Conservation (phyloP, 1,140 invertebrate species). For the Adoxophyes honmai region DNA sequence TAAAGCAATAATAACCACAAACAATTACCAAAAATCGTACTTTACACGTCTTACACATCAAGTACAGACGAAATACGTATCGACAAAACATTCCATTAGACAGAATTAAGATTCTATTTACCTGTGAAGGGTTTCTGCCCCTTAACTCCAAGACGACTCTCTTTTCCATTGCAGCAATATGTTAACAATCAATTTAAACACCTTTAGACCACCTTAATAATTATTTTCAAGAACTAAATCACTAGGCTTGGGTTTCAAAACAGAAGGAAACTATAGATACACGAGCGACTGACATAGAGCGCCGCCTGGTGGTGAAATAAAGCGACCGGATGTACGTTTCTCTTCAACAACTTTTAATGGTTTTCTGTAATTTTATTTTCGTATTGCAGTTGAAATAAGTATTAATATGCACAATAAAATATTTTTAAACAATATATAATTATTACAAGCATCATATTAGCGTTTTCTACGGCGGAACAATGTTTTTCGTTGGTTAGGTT, state of each 20-base stretch:
- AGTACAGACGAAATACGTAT: constrained; percentile 70
- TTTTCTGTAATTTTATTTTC: background rate
- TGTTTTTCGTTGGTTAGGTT: background rate
- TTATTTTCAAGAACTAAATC: constrained; percentile 66
- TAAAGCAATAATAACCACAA: constrained; percentile 16
- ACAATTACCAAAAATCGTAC: constrained; percentile 24
- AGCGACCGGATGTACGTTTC: constrained; percentile 44
- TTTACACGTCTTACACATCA: constrained; percentile 41
- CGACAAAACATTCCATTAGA: constrained; percentile 75
- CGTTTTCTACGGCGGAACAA: background rate
- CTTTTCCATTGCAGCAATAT: constrained; percentile 87
- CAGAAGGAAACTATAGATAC: constrained; percentile 77
- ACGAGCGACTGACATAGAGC: constrained; percentile 73
- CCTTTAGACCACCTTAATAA: constrained; percentile 47
- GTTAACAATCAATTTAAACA: constrained; percentile 49
- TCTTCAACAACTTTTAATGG: constrained; percentile 41
- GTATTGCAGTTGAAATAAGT: too few relatives aligned
- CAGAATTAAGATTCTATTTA: constrained; percentile 78
- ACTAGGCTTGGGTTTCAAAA: constrained; percentile 77
- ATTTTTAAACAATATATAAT: too few relatives aligned
- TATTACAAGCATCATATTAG: background rate
- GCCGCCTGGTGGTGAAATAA: constrained; percentile 57
- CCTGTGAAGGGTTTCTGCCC: constrained; percentile 88
- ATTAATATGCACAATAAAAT: too few relatives aligned
- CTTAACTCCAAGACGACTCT: constrained; percentile 93